These are phyloP conservation scores for Dryomyza anilis DNA, from an alignment of 2,888 invertebrate genomes.

Conservation along the genomic window DNA sequence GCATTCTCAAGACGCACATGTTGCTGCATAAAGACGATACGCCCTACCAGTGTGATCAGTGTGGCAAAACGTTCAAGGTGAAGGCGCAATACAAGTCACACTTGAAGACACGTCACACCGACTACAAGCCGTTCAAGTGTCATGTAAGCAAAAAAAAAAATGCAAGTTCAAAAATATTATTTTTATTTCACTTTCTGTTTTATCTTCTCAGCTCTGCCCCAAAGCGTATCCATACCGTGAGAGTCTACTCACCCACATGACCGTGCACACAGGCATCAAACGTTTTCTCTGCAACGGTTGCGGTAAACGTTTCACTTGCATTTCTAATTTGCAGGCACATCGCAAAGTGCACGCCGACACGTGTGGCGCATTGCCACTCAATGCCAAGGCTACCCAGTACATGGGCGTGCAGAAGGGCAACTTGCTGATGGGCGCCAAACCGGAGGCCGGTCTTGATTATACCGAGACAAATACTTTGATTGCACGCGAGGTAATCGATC, in stretches of 20 bases:
- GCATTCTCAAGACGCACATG: conserved; percentile 62
- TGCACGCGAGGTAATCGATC: conserved; percentile 52
- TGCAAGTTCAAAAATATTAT: not conserved
- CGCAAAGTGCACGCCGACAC: conserved; percentile 61
- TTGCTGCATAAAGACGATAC: conserved; percentile 60
- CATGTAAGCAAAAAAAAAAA: conserved; percentile 58
- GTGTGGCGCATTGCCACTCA: conserved; percentile 59
- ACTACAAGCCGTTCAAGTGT: conserved; percentile 64
- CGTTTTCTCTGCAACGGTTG: conserved; percentile 63
- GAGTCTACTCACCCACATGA: conserved; percentile 63
- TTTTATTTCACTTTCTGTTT: not conserved
- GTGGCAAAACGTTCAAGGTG: conserved; percentile 57
- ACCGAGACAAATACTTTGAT: conserved; percentile 52
- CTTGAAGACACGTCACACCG: conserved; percentile 61
- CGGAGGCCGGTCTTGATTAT: conserved; percentile 55
- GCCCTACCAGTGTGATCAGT: conserved; percentile 56
- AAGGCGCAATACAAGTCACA: conserved; percentile 59
- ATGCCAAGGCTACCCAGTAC: conserved; percentile 57
- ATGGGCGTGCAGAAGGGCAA: conserved; percentile 58
- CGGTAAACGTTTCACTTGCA: conserved; percentile 64
- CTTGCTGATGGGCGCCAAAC: conserved; percentile 54
- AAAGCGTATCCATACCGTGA: conserved; percentile 63
- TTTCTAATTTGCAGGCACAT: conserved; percentile 64
- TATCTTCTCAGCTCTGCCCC: conserved; percentile 49
- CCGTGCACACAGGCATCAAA: conserved; percentile 63